Evolutionary conservation across 23 tunicate species (phyloP), one percentile per base, ranked within the genome.

Genomic region (Halocynthia aurantium): DNA sequence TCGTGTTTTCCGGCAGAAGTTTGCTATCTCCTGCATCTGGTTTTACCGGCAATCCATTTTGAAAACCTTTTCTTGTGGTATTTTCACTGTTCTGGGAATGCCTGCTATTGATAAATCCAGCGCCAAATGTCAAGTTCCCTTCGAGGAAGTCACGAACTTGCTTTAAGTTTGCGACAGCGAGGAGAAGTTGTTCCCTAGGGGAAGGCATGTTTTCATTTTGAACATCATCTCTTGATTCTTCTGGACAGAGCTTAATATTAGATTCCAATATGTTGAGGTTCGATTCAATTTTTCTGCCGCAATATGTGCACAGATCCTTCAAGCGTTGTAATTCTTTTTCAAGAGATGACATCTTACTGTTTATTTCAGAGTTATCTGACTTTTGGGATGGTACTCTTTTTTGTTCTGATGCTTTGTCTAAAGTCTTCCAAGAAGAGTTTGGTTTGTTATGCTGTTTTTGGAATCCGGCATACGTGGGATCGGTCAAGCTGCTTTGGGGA

Each of bases 221-320:
- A 13, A 64, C 0, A 9, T 22, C 56, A 2, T 52, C 63, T 68
- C 50, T 15, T 68, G 20, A 68, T 68, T 68, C 49, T 22, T 15
- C 21, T 68, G 72, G 13, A 15, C 51, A 31, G 13, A 18, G 8
- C 74, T 7, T 7, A 53, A 78, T 10, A 64, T 52, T 78, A 52
- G 21, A 17, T 51, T 53, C 13, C 10, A 22, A 31, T 65, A 40
- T 66, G 44, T 53, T 57, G 50, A 87, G 71, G 74, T 76, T 76
- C 6, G 86, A 80, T 49, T 87, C 93, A 15, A 82, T 55, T 62
- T 82, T 82, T 20, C 82, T 86, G 6, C 86, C 71, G 51, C 93
- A 87, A 67, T 76, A 87, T 5, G 13, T 7, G 80, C 93, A 81
- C 73, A 83, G 77, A 62, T 77, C 75, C 19, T 87, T 76, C 80